Evolutionary conservation across 2,888 invertebrate species (phyloP), one percentile per base, ranked within the genome.

Genomic region (Strigamia maritima): DNA sequence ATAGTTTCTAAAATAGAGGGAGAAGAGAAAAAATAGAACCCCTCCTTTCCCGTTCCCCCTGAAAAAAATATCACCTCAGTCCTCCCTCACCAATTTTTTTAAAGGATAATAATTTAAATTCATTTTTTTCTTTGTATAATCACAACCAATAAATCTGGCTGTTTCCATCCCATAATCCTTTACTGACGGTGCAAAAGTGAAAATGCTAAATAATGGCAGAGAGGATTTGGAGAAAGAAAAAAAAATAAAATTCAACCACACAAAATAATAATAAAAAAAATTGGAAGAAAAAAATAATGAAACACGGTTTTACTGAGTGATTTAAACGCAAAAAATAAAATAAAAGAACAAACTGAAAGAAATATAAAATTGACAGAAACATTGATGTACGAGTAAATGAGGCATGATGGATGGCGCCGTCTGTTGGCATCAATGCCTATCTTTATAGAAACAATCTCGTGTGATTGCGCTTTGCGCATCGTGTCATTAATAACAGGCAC

Each of bases 61-160:
- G n/a, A 60, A 65, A 65, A n/a, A 65, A 65, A 65, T 24, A 65
- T 65, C 60, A 22, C 60, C 60, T 65, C 60, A 22, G 22, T 19
- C 60, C 60, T 24, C 24, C 12, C 60, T 12, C 60, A 65, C 14
- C 60, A 65, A 65, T 65, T 65, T 65, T n/a, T 65, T 65, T 65
- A 65, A 65, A 44, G 16, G 44, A 65, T 65, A 65, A 65, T 65
- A 65, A 65, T 65, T 65, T 65, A 65, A 65, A 65, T 65, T 65
- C 60, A 65, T 65, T 65, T 65, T 65, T 65, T 65, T 24, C 60
- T 65, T 24, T 65, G 60, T 65, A 65, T 65, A 65, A 65, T 65
- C 60, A 65, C 60, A 65, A 65, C 60, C 60, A 65, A 65, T 65
- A 65, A 65, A 65, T 65, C 60, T 65, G 60, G 60, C 60, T 65